phyloP scores from a whole-genome alignment of 2,797 vertebrate genomes.

The Limnodromus scolopaceus region DNA sequence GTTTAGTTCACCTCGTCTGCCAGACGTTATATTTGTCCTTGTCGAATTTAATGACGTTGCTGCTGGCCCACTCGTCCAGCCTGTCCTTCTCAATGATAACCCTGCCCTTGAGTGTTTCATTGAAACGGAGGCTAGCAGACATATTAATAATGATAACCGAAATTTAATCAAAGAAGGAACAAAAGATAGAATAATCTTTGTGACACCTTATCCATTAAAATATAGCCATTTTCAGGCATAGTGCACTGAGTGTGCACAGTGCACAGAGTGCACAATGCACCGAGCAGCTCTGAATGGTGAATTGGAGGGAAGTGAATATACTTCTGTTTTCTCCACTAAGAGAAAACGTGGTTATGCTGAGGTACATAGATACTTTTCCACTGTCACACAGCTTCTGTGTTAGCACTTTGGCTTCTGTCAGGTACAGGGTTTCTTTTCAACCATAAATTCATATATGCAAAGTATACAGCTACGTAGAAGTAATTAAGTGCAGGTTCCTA shows the following conservation, averaged over 20 bases:
- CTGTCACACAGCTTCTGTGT: background rate
- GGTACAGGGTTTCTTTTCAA: conserved; percentile 17
- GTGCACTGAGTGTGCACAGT: background rate
- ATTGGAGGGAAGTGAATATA: background rate
- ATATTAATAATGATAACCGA: background rate
- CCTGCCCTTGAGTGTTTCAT: background rate
- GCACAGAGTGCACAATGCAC: background rate
- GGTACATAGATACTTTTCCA: background rate
- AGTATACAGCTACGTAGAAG: background rate
- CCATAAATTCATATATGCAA: background rate
- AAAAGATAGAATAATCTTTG: background rate
- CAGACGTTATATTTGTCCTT: background rate
- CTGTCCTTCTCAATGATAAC: background rate
- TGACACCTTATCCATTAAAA: background rate
- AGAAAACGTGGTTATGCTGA: background rate
- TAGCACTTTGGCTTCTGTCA: background rate
- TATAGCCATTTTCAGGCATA: background rate
- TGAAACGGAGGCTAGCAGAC: background rate
- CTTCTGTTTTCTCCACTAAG: background rate
- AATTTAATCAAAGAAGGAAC: background rate
- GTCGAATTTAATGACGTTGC: background rate
- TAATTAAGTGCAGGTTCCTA: conserved; percentile 19
- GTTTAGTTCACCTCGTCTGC: background rate
- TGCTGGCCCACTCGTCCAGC: background rate
- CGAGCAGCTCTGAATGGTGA: background rate